Percentiles rank a stretch among this genome's conserved stretches.
phyloP scores from a whole-genome alignment of 2,113 vertebrate species.

The Gasterosteus nipponicus region DNA sequence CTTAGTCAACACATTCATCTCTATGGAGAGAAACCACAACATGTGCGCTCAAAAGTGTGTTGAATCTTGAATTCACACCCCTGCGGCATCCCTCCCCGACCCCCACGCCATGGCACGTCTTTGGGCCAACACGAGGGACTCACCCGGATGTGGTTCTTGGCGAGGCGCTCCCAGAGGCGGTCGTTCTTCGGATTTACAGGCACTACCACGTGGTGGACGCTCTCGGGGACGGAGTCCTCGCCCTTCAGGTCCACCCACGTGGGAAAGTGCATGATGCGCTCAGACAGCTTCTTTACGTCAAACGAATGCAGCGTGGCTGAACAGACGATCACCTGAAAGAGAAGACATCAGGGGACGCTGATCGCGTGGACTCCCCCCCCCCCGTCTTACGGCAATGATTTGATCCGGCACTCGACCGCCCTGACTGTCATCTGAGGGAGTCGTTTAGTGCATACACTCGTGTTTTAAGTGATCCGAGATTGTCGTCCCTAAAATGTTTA shows the following conservation, averaged over 20 bases:
- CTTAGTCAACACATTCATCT: background rate
- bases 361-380: background rate
- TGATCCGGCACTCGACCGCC: background rate
- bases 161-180: slow-evolving; percentile 89
- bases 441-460: background rate
- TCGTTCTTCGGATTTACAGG: slow-evolving; percentile 93
- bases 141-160: slow-evolving; percentile 91
- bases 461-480: background rate
- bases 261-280: slow-evolving; percentile 99
- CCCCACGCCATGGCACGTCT: background rate
- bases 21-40: background rate
- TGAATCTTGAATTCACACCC: background rate
- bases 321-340: slow-evolving; percentile 93
- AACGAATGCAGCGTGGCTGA: slow-evolving; percentile 98
- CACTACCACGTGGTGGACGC: slow-evolving; percentile 96
- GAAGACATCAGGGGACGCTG: background rate
- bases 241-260: slow-evolving; percentile 99
- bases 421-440: background rate
- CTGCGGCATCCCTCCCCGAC: background rate
- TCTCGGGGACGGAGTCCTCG: slow-evolving; percentile 97
- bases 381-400: background rate
- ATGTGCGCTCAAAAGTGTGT: background rate
- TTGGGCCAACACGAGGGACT: slow-evolving; percentile 1
- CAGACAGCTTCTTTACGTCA: slow-evolving; percentile 96
- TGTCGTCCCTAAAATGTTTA: background rate